Evolutionary conservation across 2,113 vertebrate genomes (phyloP).

Genomic region (Takifugu bimaculatus): DNA sequence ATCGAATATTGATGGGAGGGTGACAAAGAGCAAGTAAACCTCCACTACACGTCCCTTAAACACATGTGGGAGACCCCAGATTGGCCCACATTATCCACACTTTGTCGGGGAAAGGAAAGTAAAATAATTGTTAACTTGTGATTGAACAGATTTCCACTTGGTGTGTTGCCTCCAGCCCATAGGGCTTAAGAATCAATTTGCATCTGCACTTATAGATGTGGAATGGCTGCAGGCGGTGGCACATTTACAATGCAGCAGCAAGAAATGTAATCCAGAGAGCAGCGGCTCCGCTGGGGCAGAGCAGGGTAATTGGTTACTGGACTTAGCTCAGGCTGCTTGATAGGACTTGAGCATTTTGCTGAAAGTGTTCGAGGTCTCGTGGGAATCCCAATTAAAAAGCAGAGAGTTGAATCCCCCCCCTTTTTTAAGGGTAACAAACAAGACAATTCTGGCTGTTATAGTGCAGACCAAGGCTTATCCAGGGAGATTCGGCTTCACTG

Average conservation of each 20-base stretch:
- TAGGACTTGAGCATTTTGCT: conserved; percentile 52
- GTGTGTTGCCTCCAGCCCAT: conserved; percentile 17
- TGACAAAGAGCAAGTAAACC: too few relatives aligned
- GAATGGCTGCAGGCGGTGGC: conserved; percentile 44
- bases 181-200: conserved; percentile 34
- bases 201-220: conserved; percentile 47
- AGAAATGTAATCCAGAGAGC: conserved; percentile 58
- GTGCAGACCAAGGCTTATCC: conserved; percentile 30
- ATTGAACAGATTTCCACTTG: conserved; percentile 23
- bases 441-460: conserved; percentile 40
- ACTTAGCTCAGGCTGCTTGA: conserved; percentile 58
- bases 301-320: conserved; percentile 69
- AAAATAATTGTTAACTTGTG: conserved; percentile 6
- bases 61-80: neutral
- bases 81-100: neutral
- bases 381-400: conserved; percentile 73
- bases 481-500: conserved; percentile 22
- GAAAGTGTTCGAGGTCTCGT: conserved; percentile 56
- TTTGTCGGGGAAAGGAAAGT: too few relatives aligned
- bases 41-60: neutral
- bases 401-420: conserved; percentile 51
- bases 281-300: conserved; percentile 43
- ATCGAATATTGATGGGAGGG: too few relatives aligned
- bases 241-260: conserved; percentile 66
- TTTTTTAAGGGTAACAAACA: conserved; percentile 54